Percentiles rank a stretch among this genome's conserved stretches.
These are phyloP conservation scores for Terrapene triunguis DNA, from an alignment of 2,113 vertebrate species.

Conservation along the genomic window DNA sequence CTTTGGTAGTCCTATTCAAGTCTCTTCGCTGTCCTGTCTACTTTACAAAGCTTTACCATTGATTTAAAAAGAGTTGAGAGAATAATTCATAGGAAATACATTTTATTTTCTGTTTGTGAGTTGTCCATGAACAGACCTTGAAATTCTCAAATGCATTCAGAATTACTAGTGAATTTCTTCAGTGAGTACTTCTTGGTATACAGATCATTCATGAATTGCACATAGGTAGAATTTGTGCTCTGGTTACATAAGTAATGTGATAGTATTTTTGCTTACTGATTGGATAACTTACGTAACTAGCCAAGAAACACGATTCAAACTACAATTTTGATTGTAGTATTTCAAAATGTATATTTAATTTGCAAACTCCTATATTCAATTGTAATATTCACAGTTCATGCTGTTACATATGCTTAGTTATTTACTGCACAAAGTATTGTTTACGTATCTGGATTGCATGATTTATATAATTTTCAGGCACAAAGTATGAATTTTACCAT, in stretches of 20 bases:
- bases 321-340: not conserved
- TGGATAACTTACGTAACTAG: not conserved
- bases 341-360: not conserved
- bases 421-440: not conserved
- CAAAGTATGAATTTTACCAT: not conserved
- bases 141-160: not conserved
- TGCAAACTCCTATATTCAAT: not conserved
- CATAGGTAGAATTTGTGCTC: not conserved
- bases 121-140: not conserved
- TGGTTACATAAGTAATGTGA: fast-evolving
- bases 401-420: not conserved
- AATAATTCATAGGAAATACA: not conserved
- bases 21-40: not conserved
- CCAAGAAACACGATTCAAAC: not conserved
- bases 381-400: not conserved
- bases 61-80: not conserved
- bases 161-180: not conserved
- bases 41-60: fast-evolving
- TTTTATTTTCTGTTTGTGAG: not conserved
- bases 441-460: not conserved
- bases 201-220: fast-evolving
- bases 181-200: not conserved
- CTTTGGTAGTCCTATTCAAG: not conserved
- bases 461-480: not conserved
- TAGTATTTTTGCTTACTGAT: not conserved